Percentiles rank a stretch among this genome's conserved stretches.
phyloP scores from a whole-genome alignment of 2,888 invertebrate genomes.

The Phytoseiulus persimilis region DNA sequence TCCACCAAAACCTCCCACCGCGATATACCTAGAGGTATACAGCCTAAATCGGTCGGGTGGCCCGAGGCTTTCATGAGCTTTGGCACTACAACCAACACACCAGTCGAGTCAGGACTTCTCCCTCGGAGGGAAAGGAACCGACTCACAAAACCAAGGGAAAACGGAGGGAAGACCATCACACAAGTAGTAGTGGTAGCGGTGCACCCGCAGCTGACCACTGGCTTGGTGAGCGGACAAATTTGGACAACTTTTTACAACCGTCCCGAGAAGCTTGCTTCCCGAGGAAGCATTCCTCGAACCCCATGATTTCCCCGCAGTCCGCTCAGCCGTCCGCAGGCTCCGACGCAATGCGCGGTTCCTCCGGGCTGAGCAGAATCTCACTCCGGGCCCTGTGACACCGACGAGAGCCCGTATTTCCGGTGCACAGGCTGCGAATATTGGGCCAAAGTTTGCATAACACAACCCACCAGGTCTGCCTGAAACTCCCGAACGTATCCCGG shows the following conservation, averaged over 20 bases:
- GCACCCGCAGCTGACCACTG: not conserved
- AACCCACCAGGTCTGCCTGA: not conserved
- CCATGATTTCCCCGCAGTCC: not conserved
- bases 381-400: not conserved
- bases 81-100: not conserved
- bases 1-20: not conserved
- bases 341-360: not conserved
- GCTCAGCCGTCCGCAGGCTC: not conserved
- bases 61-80: not conserved
- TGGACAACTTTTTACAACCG: not conserved
- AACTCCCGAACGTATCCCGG: not conserved
- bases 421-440: not conserved
- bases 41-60: not conserved
- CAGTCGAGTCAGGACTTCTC: not conserved
- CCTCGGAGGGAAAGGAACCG: not conserved
- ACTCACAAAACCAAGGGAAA: not conserved
- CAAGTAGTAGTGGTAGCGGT: not conserved
- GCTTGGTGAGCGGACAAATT: not conserved
- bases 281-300: not conserved
- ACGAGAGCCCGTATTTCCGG: not conserved
- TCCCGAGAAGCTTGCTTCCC: not conserved
- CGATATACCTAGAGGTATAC: not conserved
- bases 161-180: conserved; percentile 5
- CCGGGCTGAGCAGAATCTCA: not conserved
- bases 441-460: not conserved